phyloP scores from a whole-genome alignment of 2,888 invertebrate species.

The Strigamia transsilvanica region DNA sequence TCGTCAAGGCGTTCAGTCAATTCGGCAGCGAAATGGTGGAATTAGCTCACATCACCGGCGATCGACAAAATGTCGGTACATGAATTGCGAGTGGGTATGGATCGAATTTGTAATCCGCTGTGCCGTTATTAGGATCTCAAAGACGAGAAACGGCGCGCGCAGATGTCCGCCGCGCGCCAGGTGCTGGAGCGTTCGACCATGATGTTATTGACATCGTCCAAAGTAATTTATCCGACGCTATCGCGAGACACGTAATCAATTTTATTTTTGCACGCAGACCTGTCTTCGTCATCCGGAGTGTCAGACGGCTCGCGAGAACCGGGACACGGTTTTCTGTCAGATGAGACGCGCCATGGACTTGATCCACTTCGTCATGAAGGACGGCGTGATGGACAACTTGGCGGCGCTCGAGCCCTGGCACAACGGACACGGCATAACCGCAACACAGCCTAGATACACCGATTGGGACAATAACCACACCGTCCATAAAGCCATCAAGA shows the following conservation, averaged over 20 bases:
- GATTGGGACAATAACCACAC: constrained; percentile 75
- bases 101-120: background rate
- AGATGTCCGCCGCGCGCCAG: constrained; percentile 95
- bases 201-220: constrained; percentile 95
- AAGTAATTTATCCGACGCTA: constrained; percentile 70
- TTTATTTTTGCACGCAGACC: constrained; percentile 68
- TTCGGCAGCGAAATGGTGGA: constrained; percentile 99
- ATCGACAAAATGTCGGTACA: constrained; percentile 74
- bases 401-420: constrained; percentile 58
- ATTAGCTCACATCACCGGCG: constrained; percentile 89
- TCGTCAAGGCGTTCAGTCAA: constrained; percentile 97
- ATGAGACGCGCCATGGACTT: constrained; percentile 97
- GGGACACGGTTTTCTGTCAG: constrained; percentile 97
- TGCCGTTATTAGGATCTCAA: constrained; percentile 64
- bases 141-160: constrained; percentile 92
- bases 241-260: background rate
- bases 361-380: constrained; percentile 96
- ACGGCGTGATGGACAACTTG: constrained; percentile 79
- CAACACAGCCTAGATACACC: constrained; percentile 50
- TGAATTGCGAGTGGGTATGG: background rate
- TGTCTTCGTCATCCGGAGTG: constrained; percentile 95
- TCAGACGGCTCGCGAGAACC: constrained; percentile 89
- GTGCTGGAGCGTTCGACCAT: constrained; percentile 95
- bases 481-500: constrained; percentile 82
- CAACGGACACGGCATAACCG: constrained; percentile 53